phyloP scores from a whole-genome alignment of 2,888 invertebrate species.

The Ligdia adustata region DNA sequence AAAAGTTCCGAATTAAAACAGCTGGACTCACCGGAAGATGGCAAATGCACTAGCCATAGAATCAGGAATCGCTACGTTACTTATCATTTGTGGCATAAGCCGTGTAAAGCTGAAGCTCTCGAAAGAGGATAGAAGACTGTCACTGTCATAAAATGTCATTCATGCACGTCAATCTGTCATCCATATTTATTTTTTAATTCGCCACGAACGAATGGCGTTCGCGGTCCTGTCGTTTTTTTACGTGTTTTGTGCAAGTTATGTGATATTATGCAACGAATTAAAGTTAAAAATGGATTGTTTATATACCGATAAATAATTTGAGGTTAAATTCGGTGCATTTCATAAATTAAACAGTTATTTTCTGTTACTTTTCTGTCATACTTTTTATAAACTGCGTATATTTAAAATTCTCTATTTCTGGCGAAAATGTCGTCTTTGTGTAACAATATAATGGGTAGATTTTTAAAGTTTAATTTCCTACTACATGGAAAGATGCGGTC shows the following conservation, averaged over 20 bases:
- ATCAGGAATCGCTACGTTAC: too few relatives aligned
- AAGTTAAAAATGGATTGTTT: conserved; percentile 1
- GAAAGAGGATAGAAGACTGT: too few relatives aligned
- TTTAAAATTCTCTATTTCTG: conserved; percentile 23
- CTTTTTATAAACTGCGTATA: conserved; percentile 24
- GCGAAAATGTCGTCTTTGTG: conserved; percentile 45
- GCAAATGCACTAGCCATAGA: too few relatives aligned
- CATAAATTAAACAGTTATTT: conserved; percentile 4
- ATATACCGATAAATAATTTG: neutral
- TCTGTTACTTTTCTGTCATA: conserved; percentile 25
- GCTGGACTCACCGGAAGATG: too few relatives aligned
- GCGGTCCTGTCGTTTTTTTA: neutral
- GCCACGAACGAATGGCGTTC: too few relatives aligned
- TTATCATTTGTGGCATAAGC: too few relatives aligned
- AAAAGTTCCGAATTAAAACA: too few relatives aligned
- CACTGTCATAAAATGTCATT: too few relatives aligned
- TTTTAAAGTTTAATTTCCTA: conserved; percentile 52
- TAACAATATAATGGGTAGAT: conserved; percentile 42
- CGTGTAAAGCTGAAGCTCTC: too few relatives aligned
- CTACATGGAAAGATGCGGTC: conserved; percentile 38
- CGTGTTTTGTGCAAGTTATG: conserved; percentile 24
- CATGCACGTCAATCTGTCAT: too few relatives aligned
- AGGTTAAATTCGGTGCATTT: conserved; percentile 16
- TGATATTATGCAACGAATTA: conserved; percentile 52
- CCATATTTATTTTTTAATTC: too few relatives aligned